phyloP scores from a whole-genome alignment of 2,797 vertebrate species.

The Myotis daubentonii region DNA sequence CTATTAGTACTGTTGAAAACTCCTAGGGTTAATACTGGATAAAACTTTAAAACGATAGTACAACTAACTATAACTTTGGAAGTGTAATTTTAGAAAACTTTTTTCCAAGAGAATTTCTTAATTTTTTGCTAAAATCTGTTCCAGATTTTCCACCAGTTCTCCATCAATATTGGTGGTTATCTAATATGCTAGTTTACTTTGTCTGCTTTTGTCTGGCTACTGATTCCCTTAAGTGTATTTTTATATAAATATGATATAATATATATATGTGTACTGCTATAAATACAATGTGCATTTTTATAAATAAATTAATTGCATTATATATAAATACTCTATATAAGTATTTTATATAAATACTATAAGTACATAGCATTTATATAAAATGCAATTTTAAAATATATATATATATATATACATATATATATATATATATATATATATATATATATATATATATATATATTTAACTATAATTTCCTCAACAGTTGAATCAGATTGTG shows the following conservation, averaged over 20 bases:
- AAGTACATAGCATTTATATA: not conserved
- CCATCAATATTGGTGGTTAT: not conserved
- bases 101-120: conserved; percentile 44
- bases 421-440: too few relatives aligned
- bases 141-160: not conserved
- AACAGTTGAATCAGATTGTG: not conserved
- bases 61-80: conserved; percentile 41
- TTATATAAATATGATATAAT: not conserved
- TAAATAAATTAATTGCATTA: not conserved
- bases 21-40: conserved; percentile 59
- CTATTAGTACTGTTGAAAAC: conserved; percentile 50
- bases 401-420: too few relatives aligned
- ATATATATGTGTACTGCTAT: not conserved
- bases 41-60: conserved; percentile 57
- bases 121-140: not conserved
- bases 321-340: not conserved
- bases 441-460: not conserved
- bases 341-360: not conserved
- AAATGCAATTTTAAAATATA: too few relatives aligned
- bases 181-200: not conserved
- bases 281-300: not conserved
- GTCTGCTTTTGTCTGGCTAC: not conserved
- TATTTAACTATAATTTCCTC: not conserved
- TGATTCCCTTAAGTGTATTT: not conserved
- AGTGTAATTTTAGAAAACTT: conserved; percentile 51